A percentile compares a stretch with the other conserved stretches of the same genome.
phyloP scores from a whole-genome alignment of 2,113 vertebrate species.

The Morone saxatilis region DNA sequence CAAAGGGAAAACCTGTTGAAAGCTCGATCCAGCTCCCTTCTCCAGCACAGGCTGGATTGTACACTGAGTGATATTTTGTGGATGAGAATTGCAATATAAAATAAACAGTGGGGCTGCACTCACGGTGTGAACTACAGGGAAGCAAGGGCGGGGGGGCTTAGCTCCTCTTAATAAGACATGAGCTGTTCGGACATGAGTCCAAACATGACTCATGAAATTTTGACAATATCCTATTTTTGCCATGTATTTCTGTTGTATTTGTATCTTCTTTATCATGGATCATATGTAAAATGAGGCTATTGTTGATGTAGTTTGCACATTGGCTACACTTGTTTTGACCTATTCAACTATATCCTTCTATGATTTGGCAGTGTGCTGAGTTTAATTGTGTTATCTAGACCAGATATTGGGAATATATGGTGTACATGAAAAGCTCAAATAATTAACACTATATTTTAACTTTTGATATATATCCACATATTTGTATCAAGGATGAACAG shows the following conservation, averaged over 20 bases:
- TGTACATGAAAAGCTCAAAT: background rate
- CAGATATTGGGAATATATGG: background rate
- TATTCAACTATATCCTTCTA: background rate
- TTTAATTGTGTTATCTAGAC: background rate
- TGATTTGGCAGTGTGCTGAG: background rate
- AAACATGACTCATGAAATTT: too few relatives aligned
- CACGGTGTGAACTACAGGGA: too few relatives aligned
- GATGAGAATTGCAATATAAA: conserved; percentile 15
- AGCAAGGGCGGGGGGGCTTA: too few relatives aligned
- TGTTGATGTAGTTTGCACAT: too few relatives aligned
- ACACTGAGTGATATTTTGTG: background rate
- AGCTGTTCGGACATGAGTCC: too few relatives aligned
- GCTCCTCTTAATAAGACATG: too few relatives aligned
- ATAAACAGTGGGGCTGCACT: background rate
- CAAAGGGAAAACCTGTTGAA: conserved; percentile 28
- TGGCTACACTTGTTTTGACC: background rate
- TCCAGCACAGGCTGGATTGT: background rate
- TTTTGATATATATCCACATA: background rate
- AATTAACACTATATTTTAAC: background rate
- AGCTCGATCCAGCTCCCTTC: background rate
- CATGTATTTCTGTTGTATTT: too few relatives aligned
- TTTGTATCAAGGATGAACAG: background rate
- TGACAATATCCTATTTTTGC: too few relatives aligned
- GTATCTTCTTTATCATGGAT: too few relatives aligned
- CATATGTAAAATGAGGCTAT: too few relatives aligned